phyloP scores from a whole-genome alignment of 2,797 vertebrate species.

The Botia almorhae region DNA sequence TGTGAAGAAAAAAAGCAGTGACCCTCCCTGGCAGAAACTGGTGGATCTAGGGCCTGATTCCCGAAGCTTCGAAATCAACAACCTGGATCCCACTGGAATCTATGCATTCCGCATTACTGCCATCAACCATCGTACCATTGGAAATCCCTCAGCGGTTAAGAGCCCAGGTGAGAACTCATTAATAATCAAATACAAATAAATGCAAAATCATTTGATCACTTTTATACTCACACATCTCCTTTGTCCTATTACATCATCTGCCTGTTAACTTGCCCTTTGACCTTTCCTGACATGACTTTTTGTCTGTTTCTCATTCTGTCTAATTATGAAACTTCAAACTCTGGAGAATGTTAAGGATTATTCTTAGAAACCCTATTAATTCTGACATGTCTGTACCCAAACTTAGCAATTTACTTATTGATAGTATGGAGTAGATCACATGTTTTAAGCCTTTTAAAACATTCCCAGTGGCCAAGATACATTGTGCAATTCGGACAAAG shows the following conservation, averaged over 20 bases:
- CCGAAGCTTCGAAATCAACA: constrained; percentile 76
- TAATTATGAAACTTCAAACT: background rate
- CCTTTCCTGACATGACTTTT: constrained; percentile 36
- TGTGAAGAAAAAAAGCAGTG: constrained; percentile 31
- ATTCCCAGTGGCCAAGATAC: background rate
- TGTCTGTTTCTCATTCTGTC: constrained; percentile 34
- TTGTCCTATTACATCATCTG: constrained; percentile 54
- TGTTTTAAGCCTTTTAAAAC: background rate
- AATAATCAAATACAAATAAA: constrained; percentile 58
- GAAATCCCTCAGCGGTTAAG: constrained; percentile 86
- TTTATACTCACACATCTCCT: constrained; percentile 56
- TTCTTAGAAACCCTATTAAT: background rate
- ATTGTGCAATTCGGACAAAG: background rate
- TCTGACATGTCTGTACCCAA: background rate
- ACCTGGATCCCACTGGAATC: constrained; percentile 78
- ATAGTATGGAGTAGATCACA: background rate
- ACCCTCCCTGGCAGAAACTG: constrained; percentile 78
- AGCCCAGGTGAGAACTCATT: constrained; percentile 84
- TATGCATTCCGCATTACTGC: constrained; percentile 87
- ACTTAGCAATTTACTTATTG: background rate
- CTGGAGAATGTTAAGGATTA: background rate
- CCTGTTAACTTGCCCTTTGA: constrained; percentile 58
- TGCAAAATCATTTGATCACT: constrained; percentile 62
- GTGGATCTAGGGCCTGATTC: constrained; percentile 78
- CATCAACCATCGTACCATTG: constrained; percentile 85